These are phyloP conservation scores for Scolanthus callimorphus DNA, from an alignment of 92 coral and sea anemone genomes.

Conservation along the genomic window DNA sequence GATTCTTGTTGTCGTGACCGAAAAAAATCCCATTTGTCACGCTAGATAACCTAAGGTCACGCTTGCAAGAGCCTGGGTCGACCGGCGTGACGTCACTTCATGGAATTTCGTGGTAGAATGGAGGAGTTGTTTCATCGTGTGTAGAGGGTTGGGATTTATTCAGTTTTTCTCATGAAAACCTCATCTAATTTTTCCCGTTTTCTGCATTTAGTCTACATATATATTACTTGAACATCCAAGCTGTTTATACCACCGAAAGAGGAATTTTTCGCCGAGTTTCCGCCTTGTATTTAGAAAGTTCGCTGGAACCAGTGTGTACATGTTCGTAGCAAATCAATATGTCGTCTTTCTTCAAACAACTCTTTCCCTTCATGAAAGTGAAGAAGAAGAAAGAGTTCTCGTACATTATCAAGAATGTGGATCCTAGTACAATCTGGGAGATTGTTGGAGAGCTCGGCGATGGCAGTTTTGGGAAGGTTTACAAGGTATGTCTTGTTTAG, in stretches of 20 bases:
- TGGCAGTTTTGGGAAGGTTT: slow-evolving; percentile 98
- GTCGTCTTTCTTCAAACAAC: slow-evolving; percentile 92
- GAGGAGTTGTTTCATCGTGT: slow-evolving; percentile 12
- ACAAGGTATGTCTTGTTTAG: slow-evolving; percentile 94
- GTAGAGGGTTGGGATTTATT: neutral
- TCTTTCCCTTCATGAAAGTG: slow-evolving; percentile 96
- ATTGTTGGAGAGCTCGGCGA: slow-evolving; percentile 94
- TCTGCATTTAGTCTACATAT: too few species aligned
- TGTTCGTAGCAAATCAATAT: slow-evolving; percentile 29
- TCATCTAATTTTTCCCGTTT: too few species aligned
- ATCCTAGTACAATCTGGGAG: slow-evolving; percentile 82
- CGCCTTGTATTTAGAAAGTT: neutral
- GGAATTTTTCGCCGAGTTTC: neutral
- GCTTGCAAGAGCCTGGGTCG: slow-evolving; percentile 11
- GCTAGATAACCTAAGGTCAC: neutral
- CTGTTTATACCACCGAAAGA: neutral
- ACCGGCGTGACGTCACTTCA: slow-evolving; percentile 30
- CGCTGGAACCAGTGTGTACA: neutral
- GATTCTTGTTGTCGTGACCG: too few species aligned
- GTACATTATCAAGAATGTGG: slow-evolving; percentile 84
- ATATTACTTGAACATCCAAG: too few species aligned
- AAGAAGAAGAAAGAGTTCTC: slow-evolving; percentile 99
- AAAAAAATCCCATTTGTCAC: neutral
- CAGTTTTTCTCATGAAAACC: slow-evolving; percentile 22
- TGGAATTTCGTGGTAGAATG: slow-evolving; percentile 20